Evolutionary conservation across 2,113 vertebrate species (phyloP).

Genomic region (Dendropsophus ebraccatus): DNA sequence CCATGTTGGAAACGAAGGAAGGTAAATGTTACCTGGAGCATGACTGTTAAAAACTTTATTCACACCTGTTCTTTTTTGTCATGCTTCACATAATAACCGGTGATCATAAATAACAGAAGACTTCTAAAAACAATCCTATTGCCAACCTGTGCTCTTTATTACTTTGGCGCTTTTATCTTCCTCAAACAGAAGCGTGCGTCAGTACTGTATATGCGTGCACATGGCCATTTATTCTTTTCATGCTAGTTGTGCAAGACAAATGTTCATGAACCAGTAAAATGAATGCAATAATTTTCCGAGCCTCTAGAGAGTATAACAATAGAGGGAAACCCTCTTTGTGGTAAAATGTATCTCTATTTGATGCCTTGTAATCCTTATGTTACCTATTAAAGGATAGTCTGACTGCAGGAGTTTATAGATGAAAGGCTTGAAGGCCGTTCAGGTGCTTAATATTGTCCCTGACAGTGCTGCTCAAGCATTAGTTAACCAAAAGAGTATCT

Average conservation of each 20-base stretch:
- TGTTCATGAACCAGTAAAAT: not conserved
- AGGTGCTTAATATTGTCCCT: not conserved
- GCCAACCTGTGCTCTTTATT: not conserved
- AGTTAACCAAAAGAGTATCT: conserved; percentile 54
- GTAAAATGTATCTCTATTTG: not conserved
- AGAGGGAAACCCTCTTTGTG: not conserved
- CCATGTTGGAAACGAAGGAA: too few species aligned
- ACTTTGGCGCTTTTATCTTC: not conserved
- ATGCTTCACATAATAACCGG: not conserved
- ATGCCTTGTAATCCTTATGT: conserved; percentile 9
- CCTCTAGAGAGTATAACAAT: not conserved
- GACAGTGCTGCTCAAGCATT: conserved; percentile 32
- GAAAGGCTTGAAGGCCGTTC: not conserved
- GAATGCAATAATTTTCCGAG: not conserved
- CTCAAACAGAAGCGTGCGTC: not conserved
- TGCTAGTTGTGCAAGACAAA: not conserved
- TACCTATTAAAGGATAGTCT: not conserved
- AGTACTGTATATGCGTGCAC: not conserved
- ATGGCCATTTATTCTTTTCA: not conserved
- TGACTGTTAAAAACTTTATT: not conserved
- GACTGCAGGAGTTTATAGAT: not conserved
- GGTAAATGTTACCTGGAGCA: too few species aligned
- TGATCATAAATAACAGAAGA: not conserved
- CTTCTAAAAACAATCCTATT: not conserved
- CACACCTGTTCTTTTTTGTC: not conserved